Base-by-base conservation (phyloP, 2,113 vertebrate genomes). In the Plotosus lineatus region DNA sequence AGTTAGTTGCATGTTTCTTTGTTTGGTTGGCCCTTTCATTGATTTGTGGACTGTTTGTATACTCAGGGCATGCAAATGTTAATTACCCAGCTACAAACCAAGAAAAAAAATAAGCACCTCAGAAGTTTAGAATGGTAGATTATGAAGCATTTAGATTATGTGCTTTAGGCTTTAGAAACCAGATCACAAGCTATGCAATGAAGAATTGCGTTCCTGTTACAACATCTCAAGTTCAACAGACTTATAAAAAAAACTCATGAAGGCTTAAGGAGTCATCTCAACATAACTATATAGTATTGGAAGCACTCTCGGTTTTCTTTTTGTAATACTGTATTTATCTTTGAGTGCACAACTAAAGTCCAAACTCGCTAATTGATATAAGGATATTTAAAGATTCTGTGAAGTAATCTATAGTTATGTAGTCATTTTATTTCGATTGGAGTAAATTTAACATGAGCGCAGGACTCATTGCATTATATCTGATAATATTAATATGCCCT, bases 201-300 rank as follows among this genome's bases (percentile, higher is more conserved):
- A 31, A 40, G 46, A 66, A 14, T 78, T 78, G 33, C 46, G 66
- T 66, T 79, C 50, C 17, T 69, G 17, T 68, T 79, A 69, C 65
- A 79, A n/a, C 77, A 79, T 19, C 50, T 51, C 50, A 44, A 66
- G 55, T 78, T 48, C 33, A 50, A 68, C 6, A 55, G 23, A 36
- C 33, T 53, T 46, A 66, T 23, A 28, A 38, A 79, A 53, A 26
- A 79, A 55, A 17, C 44, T 3, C 28, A 73, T 73, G 44, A 69
- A 69, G 12, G 26, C 65, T 53, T 53, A 69, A 68, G 17, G 26
- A 38, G 19, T 26, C 61, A 42, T 66, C 61, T 55, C 15, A 51
- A 4, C 4, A 38, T 79, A 55, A 44, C 9, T 56, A n/a, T 26
- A 44, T 79, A 44, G 56, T 51, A n/a, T 36, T 50, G 40, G 44